Base-by-base conservation (phyloP, 2,113 vertebrate genomes). In the Chionis minor region DNA sequence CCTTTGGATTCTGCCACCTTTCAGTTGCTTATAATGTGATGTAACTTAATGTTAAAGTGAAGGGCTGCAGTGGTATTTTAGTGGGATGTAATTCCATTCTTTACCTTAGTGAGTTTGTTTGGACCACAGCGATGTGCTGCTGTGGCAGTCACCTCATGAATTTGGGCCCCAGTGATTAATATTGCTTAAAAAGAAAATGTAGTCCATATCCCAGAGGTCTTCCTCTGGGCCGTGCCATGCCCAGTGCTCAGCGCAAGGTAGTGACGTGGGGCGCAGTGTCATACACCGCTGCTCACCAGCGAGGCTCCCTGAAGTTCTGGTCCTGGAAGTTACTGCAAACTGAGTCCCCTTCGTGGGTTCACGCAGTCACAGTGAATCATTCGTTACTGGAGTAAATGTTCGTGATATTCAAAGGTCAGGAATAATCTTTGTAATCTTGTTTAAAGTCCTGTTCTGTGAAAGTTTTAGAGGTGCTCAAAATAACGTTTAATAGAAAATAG, bases 371-470 rank as follows among this genome's bases (percentile, higher is more conserved):
- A 3, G 6, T 86, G 90, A 88, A 63, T 90, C 79, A 40, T 81
- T 84, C 86, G 47, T 71, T n/a, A 70, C 74, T 82, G 3, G 9
- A 71, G 27, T 75, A 69, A 89, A 56, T 67, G 69, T 84, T 81
- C 3, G 1, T 92, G 88, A 77, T 91, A 87, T 49, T 89, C 86
- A 94, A 95, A 97, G 80, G 69, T 95, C 96, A 89, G 63, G 66
- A 95, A 72, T 86, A 74, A 94, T 81, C 86, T 82, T 87, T 66
- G 82, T 21, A 33, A 61, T 88, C 90, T 80, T 84, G 47, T 86
- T 96, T 94, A 66, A 79, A 84, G 73, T 96, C 44, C 61, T 72
- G 15, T 38, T 84, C 80, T 65, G 32, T 69, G 52, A 30, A 70
- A 72, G 86, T 66, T 90, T 92, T 54, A 81, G 77, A 86, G 44